Conservation (phyloP, 1,140 invertebrate species). For the Hycleus cichorii region DNA sequence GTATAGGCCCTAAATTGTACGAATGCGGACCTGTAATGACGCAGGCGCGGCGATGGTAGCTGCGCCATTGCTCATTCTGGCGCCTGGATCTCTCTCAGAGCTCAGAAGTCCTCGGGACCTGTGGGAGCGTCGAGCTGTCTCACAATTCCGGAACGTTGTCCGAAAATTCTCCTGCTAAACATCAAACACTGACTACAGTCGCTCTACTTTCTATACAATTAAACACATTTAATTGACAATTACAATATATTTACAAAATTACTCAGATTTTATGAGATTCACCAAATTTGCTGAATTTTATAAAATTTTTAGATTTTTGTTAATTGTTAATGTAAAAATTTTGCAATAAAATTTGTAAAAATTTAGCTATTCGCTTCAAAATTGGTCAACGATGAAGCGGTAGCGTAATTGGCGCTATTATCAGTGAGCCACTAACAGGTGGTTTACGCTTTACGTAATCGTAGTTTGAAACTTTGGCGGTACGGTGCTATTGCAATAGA, state of each 20-base stretch:
- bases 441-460: slow-evolving; percentile 1
- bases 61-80: slow-evolving; percentile 55
- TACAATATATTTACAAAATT: neutral
- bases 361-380: too few relatives aligned
- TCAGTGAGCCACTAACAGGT: slow-evolving; percentile 6
- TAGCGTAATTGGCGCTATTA: neutral
- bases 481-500: slow-evolving; percentile 3
- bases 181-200: slow-evolving; percentile 30
- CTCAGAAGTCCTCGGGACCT: slow-evolving; percentile 18
- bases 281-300: too few relatives aligned
- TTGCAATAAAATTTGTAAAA: too few relatives aligned
- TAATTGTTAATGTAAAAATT: too few relatives aligned
- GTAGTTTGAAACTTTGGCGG: slow-evolving; percentile 14
- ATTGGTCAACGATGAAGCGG: too few relatives aligned
- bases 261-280: neutral
- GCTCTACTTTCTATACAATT: slow-evolving; percentile 2
- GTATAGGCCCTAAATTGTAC: slow-evolving; percentile 13
- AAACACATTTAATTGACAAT: neutral
- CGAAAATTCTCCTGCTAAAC: slow-evolving; percentile 26
- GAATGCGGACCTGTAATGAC: slow-evolving; percentile 53
- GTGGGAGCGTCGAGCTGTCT: slow-evolving; percentile 16
- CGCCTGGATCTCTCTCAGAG: slow-evolving; percentile 23
- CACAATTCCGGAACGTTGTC: neutral
- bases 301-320: too few relatives aligned
- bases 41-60: slow-evolving; percentile 56